These are phyloP conservation scores for Henicopernis longicauda DNA, from an alignment of 2,113 vertebrate genomes.

Conservation along the genomic window DNA sequence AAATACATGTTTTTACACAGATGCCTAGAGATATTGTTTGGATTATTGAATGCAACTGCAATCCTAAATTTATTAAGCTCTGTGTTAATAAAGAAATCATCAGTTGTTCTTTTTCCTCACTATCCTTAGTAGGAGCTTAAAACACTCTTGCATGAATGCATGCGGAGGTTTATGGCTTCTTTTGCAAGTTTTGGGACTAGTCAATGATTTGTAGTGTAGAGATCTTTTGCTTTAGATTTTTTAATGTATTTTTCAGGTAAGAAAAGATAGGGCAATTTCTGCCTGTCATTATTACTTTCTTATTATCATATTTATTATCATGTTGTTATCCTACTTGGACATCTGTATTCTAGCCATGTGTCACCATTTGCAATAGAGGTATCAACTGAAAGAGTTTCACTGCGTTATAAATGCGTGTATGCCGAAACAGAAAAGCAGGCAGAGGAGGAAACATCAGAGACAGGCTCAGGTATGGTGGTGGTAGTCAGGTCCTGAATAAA, in stretches of 20 bases:
- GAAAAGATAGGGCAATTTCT: neutral
- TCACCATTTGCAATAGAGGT: too few species aligned
- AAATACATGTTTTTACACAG: neutral
- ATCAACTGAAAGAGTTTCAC: neutral
- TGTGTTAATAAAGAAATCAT: neutral
- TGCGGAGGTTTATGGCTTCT: neutral
- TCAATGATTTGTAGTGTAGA: neutral
- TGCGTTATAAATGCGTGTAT: accelerated
- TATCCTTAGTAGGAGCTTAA: neutral
- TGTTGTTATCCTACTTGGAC: neutral
- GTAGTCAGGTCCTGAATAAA: neutral
- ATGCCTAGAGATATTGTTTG: neutral
- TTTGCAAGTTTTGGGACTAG: neutral
- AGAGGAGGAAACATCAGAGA: neutral
- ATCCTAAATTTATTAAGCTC: neutral
- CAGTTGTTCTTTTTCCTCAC: neutral
- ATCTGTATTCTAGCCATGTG: neutral
- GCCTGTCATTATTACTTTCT: neutral
- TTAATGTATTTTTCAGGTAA: neutral
- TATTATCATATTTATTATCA: too few species aligned
- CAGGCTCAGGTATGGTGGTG: neutral
- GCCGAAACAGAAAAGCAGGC: accelerated
- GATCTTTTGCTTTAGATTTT: neutral
- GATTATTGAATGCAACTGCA: neutral
- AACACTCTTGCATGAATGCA: neutral